Base-by-base conservation (phyloP, 1,140 invertebrate species). In the Saccostrea glomerata region DNA sequence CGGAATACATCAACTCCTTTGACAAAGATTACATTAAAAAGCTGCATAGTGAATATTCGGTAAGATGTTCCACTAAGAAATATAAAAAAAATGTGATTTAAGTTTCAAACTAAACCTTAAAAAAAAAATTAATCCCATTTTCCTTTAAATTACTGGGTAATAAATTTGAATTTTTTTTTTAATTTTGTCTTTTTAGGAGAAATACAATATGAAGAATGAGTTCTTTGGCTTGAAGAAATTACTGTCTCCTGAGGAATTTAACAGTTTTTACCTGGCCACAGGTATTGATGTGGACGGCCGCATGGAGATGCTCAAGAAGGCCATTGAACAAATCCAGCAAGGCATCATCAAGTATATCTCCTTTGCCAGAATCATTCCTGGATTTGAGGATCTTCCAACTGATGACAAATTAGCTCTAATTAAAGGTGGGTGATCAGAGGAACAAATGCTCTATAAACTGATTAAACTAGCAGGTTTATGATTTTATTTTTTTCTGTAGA, bases 261-360 rank as follows among this genome's bases (percentile, higher is more conserved):
- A 90, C 60, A 90, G 87, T n/a, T 90, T 94, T 77, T 94, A 92
- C 88, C 83, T 91, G 47, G 84, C 88, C 0, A 94, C 93, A 3
- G 93, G 93, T 0, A 92, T 94, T 47, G 93, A 94, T 85, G 73
- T 94, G 36, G 93, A 94, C 63, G 91, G 91, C 6, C 70, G 93
- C 25, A 87, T 88, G 70, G 88, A 90, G 54, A 87, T 91, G 89
- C 87, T 94, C 40, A 82, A 91, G 23, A 88, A 91, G 70, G 91
- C 89, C 82, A 87, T 91, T 56, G 90, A 90, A 77, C 83, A 86
- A 63, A 91, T 93, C 23, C 92, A 93, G 47, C 85, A 87, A 55
- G 90, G 91, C 13, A 91, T 93, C 36, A 88, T 90, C 56, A 90
- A 89, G 77, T 93, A 92, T 83, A 92, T 94, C 55, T 86, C 89